phyloP scores from a whole-genome alignment of 2,888 invertebrate genomes.

The Tetragonisca angustula region DNA sequence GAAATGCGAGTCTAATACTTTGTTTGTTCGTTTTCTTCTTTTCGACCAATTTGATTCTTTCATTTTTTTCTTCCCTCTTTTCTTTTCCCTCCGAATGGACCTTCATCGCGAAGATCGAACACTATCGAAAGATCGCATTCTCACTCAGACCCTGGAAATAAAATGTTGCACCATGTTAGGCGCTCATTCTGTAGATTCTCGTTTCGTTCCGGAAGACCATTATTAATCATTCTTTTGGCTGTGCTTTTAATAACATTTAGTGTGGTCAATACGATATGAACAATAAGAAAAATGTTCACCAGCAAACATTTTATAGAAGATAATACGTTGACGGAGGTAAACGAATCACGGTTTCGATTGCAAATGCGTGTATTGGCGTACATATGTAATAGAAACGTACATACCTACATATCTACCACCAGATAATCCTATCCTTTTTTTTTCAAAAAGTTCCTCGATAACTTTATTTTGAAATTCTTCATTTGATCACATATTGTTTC shows the following conservation, averaged over 20 bases:
- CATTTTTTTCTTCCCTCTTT: neutral
- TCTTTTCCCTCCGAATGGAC: neutral
- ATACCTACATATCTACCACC: too few relatives aligned
- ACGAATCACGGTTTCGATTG: neutral
- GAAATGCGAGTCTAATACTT: conserved; percentile 36
- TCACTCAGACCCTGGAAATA: conserved; percentile 26
- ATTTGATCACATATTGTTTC: too few relatives aligned
- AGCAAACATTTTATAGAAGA: neutral
- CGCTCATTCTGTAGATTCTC: conserved; percentile 34
- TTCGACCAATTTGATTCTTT: neutral
- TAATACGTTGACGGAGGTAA: neutral
- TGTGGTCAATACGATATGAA: neutral
- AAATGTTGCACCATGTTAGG: conserved; percentile 28
- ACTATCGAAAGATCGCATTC: conserved; percentile 27
- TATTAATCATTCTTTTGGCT: neutral
- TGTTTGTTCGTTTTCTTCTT: neutral
- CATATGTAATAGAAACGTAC: too few relatives aligned
- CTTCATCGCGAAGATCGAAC: conserved; percentile 37
- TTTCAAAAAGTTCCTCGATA: too few relatives aligned
- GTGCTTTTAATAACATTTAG: neutral
- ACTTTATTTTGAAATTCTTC: too few relatives aligned
- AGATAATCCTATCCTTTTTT: too few relatives aligned
- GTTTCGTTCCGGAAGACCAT: conserved; percentile 21
- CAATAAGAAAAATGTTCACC: neutral
- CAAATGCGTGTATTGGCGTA: too few relatives aligned